phyloP scores from a whole-genome alignment of 2,888 invertebrate genomes.

The Trachelus iudaicus region DNA sequence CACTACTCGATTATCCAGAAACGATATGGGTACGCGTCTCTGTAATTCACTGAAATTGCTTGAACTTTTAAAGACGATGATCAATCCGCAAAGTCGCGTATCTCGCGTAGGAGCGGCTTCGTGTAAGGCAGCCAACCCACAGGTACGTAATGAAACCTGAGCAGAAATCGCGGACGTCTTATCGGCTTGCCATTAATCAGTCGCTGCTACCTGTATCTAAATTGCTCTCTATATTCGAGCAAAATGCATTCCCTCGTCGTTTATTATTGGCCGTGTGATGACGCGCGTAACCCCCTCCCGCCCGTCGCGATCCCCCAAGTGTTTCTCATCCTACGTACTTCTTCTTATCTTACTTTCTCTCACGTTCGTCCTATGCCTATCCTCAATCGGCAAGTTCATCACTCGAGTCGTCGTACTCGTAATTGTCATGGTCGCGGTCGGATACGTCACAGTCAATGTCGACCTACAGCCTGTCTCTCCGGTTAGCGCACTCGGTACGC shows the following conservation, averaged over 20 bases:
- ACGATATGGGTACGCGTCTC: background rate
- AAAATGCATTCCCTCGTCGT: slow-evolving; percentile 44
- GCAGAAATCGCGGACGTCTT: slow-evolving; percentile 36
- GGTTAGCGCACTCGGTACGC: background rate
- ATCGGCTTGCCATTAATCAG: slow-evolving; percentile 28
- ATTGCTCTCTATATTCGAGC: slow-evolving; percentile 52
- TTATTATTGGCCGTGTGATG: slow-evolving; percentile 42
- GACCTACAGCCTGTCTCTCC: background rate
- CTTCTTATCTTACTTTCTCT: background rate
- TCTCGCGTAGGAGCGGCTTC: too few relatives aligned
- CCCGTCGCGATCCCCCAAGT: background rate
- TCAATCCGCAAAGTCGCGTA: background rate
- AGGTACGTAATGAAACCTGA: slow-evolving; percentile 4
- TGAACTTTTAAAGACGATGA: background rate
- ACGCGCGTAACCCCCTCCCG: background rate
- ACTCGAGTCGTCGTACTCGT: background rate
- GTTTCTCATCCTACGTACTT: background rate
- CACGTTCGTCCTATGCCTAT: background rate
- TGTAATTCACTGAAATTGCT: background rate
- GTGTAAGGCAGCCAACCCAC: background rate
- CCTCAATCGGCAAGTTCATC: background rate
- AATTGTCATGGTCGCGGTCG: background rate
- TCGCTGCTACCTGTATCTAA: slow-evolving; percentile 34
- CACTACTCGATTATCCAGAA: background rate
- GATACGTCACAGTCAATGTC: background rate